Evolutionary conservation across 1,140 invertebrate species (phyloP).

Genomic region (Hypsibius dujardini): DNA sequence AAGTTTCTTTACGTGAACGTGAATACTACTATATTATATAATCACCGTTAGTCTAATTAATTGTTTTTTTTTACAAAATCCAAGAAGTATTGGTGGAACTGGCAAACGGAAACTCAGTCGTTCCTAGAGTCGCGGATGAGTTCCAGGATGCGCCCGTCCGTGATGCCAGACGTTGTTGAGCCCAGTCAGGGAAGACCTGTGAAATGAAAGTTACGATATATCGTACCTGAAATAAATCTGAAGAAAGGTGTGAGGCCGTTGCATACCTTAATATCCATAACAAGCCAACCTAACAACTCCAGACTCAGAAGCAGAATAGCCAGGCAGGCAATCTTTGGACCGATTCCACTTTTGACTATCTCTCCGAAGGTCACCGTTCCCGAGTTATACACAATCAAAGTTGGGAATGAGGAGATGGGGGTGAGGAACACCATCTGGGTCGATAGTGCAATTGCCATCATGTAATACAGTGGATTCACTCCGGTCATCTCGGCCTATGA

Average conservation of each 20-base stretch:
- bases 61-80: no score
- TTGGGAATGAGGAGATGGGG: not conserved
- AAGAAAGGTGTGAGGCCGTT: no score
- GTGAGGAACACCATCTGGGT: not conserved
- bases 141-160: no score
- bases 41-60: no score
- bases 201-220: no score
- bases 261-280: not conserved
- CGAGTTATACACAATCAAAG: not conserved
- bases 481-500: not conserved
- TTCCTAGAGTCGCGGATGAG: no score
- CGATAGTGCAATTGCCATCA: not conserved
- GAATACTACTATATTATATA: no score
- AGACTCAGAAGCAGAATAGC: not conserved
- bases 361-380: not conserved
- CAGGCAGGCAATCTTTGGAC: not conserved
- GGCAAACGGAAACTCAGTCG: no score
- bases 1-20: no score
- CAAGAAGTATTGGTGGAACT: no score
- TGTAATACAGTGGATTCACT: conserved; percentile 10
- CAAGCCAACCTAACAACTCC: not conserved
- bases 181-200: conserved; percentile 2
- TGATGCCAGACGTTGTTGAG: no score
- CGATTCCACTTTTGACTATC: not conserved
- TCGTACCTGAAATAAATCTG: no score